Conservation (phyloP, 2,797 vertebrate genomes). For the Oreonectes daqikongensis region DNA sequence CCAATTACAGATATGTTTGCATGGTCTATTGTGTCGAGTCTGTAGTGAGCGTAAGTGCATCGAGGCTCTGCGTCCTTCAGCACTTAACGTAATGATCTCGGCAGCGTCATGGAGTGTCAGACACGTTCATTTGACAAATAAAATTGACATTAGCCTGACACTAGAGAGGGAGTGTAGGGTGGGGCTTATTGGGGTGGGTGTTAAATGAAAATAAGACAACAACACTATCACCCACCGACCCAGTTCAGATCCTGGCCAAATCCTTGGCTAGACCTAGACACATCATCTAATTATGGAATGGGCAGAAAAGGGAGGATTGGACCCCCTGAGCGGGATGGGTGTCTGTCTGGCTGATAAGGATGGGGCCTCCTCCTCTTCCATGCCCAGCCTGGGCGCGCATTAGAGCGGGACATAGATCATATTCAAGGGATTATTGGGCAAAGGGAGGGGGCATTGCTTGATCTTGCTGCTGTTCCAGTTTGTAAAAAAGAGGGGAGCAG, state of each 20-base stretch:
- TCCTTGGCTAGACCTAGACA: slow-evolving; percentile 56
- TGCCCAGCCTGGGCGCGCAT: slow-evolving; percentile 11
- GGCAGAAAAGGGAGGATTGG: slow-evolving; percentile 37
- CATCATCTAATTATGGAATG: slow-evolving; percentile 49
- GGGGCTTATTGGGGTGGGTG: neutral
- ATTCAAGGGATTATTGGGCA: slow-evolving; percentile 56
- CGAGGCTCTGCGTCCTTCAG: slow-evolving; percentile 37
- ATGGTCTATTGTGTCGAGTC: slow-evolving; percentile 37
- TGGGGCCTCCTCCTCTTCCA: slow-evolving; percentile 25
- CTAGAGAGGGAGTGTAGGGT: neutral
- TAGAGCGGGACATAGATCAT: slow-evolving; percentile 52
- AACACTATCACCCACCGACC: slow-evolving; percentile 51
- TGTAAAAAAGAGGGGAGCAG: slow-evolving; percentile 23
- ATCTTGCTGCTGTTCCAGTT: slow-evolving; percentile 42
- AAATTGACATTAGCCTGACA: slow-evolving; percentile 48
- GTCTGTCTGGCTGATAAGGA: slow-evolving; percentile 58
- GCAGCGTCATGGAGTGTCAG: slow-evolving; percentile 53
- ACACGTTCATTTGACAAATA: slow-evolving; percentile 57
- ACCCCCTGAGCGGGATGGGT: slow-evolving; percentile 44
- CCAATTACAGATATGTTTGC: slow-evolving; percentile 43
- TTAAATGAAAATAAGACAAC: slow-evolving; percentile 45
- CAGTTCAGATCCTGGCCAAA: slow-evolving; percentile 56
- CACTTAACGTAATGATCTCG: slow-evolving; percentile 48
- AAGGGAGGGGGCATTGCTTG: slow-evolving; percentile 41
- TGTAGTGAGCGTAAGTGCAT: slow-evolving; percentile 20